A percentile compares a stretch with the other conserved stretches of the same genome.
Evolutionary conservation across 2,113 vertebrate species (phyloP).

Genomic region (Setophaga kirtlandii): DNA sequence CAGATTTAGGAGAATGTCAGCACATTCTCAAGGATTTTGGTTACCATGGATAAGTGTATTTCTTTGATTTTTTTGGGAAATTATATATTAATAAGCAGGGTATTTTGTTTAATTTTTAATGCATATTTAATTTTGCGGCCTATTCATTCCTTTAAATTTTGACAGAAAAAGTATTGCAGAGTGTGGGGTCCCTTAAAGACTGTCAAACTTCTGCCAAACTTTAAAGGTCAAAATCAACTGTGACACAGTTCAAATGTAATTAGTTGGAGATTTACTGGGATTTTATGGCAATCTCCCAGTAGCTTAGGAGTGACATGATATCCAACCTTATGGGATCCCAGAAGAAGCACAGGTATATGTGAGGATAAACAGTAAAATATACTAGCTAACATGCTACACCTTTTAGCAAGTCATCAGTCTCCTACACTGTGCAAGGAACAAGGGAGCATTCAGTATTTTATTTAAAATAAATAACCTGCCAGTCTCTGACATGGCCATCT

Average conservation of each 20-base stretch:
- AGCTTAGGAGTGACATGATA: slow-evolving; percentile 65
- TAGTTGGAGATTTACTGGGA: slow-evolving; percentile 76
- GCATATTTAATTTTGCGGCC: neutral
- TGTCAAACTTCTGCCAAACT: slow-evolving; percentile 70
- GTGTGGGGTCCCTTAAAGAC: slow-evolving; percentile 23
- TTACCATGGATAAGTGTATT: slow-evolving; percentile 42
- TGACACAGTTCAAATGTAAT: slow-evolving; percentile 79
- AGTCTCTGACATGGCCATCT: neutral
- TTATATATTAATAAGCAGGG: slow-evolving; percentile 17
- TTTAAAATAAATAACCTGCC: neutral
- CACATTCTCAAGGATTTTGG: neutral
- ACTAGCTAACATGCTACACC: neutral
- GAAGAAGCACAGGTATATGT: slow-evolving; percentile 68
- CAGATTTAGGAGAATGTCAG: slow-evolving; percentile 28
- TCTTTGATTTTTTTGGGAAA: slow-evolving; percentile 19
- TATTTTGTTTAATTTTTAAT: neutral
- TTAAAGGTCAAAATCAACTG: slow-evolving; percentile 75
- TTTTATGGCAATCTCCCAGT: slow-evolving; percentile 74
- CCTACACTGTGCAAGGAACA: neutral
- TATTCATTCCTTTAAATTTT: neutral
- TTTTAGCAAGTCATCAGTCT: neutral
- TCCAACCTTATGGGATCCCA: slow-evolving; percentile 69
- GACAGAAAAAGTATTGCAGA: neutral
- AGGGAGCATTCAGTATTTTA: neutral
- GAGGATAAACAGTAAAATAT: slow-evolving; percentile 67